Conservation (phyloP, 1,140 invertebrate species). For the Drosophila repleta region DNA sequence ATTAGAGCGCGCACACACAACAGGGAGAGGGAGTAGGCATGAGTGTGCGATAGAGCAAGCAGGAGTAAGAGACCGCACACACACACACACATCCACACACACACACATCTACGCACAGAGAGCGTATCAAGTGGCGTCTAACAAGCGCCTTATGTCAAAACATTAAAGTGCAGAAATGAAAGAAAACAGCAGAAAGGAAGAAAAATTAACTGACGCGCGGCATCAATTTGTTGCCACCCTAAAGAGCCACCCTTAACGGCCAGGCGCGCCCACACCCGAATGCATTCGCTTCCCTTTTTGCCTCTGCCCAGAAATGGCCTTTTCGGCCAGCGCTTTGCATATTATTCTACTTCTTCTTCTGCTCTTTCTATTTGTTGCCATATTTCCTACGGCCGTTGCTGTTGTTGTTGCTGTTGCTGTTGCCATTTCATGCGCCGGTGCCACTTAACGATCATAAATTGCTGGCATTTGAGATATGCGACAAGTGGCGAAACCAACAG, state of each 20-base stretch:
- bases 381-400: slow-evolving; percentile 5
- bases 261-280: neutral
- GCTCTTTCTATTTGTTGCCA: slow-evolving; percentile 25
- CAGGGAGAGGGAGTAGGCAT: neutral
- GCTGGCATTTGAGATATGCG: slow-evolving; percentile 44
- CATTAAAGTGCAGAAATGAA: slow-evolving; percentile 53
- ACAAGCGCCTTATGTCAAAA: slow-evolving; percentile 55
- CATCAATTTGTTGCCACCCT: slow-evolving; percentile 42
- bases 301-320: slow-evolving; percentile 9
- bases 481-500: slow-evolving; percentile 23
- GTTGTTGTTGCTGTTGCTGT: slow-evolving; percentile 2
- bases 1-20: slow-evolving; percentile 40
- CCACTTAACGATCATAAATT: slow-evolving; percentile 50
- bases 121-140: slow-evolving; percentile 46
- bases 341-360: slow-evolving; percentile 8
- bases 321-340: slow-evolving; percentile 7
- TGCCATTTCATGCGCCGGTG: slow-evolving; percentile 31
- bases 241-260: slow-evolving; percentile 14
- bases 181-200: no score
- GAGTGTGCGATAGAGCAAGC: neutral
- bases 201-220: slow-evolving; percentile 52
- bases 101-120: neutral
- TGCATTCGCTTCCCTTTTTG: neutral
- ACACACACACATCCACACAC: slow-evolving; percentile 10
- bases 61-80: neutral